Base-by-base conservation (phyloP, 64 coral and sea anemone genomes). In the Porites lutea region DNA sequence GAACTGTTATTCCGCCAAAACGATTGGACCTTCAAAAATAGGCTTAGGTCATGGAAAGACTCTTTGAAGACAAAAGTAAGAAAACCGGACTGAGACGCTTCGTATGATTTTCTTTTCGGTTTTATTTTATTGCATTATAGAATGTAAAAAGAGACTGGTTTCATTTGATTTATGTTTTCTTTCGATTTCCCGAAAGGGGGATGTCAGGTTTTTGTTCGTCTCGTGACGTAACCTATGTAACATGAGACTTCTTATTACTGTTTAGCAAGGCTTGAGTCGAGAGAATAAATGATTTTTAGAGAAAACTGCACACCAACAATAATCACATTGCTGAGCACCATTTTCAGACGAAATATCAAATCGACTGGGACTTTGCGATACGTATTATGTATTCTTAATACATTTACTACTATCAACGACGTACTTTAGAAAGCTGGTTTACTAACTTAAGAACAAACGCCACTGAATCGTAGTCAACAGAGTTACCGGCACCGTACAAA, bases 1-100 rank as follows among this genome's bases (percentile, higher is more conserved):
- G 52, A 54, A 54, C 52, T 54, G 52, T 20, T 66, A 66, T 66
- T 66, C 64, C 64, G 64, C 64, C 64, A 66, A 66, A 66, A 66
- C 64, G 64, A 66, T 66, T 66, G 18, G 64, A 66, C 64, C 64
- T 66, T 66, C 16, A 20, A 66, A 66, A 66, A 66, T 66, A 66
- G 64, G 8, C 64, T 15, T 66, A 66, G 64, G 64, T 66, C 64
- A 66, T 66, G 18, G 64, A 66, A 15, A 66, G 63, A 65, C 63
- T 3, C 19, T 65, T 65, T 65, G 63, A 65, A 65, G 63, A 65
- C 13, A n/a, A 65, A 65, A 66, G 7, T 66, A 66, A 66, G 64
- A 66, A 66, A 66, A 66, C 6, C 64, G 3, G 13, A 18, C n/a
- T 1, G 19, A 0, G 63, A 65, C 63, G 12, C 18, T 65, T 65